These are phyloP conservation scores for Anarhynchus alexandrinus DNA, from an alignment of 2,113 vertebrate genomes.

Conservation along the genomic window DNA sequence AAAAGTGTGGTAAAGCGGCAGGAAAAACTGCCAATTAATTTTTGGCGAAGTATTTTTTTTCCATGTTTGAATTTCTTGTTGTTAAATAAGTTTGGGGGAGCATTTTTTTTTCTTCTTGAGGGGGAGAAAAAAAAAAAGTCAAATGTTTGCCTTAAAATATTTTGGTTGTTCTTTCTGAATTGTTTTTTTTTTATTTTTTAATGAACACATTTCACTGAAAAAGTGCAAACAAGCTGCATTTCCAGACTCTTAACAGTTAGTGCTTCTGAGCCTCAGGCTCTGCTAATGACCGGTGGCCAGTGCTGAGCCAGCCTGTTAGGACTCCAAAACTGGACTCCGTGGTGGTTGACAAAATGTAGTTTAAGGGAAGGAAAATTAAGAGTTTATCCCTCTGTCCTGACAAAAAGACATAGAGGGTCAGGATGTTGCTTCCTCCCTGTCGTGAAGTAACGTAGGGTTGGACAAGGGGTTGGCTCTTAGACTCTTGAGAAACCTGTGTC, in stretches of 20 bases:
- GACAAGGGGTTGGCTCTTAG: neutral
- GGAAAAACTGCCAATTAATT: neutral
- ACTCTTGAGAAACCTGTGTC: neutral
- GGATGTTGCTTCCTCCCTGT: fast-evolving
- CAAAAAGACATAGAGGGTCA: neutral
- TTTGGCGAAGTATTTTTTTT: neutral
- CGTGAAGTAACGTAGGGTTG: fast-evolving
- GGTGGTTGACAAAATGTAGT: neutral
- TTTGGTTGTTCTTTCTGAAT: neutral
- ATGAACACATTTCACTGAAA: neutral
- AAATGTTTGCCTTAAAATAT: neutral
- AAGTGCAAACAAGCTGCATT: neutral
- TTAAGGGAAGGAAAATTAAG: neutral
- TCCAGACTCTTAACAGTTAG: neutral
- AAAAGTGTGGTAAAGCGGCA: neutral
- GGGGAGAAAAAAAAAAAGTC: no score
- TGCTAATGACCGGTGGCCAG: neutral
- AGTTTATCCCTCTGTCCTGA: neutral
- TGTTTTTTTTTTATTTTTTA: neutral
- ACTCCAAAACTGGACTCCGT: neutral
- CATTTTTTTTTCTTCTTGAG: neutral
- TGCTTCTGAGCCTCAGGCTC: neutral
- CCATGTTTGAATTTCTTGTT: neutral
- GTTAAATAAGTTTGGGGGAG: neutral
- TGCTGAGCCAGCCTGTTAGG: neutral